phyloP scores from a whole-genome alignment of 1,140 invertebrate genomes.

The Pachypsylla venusta region DNA sequence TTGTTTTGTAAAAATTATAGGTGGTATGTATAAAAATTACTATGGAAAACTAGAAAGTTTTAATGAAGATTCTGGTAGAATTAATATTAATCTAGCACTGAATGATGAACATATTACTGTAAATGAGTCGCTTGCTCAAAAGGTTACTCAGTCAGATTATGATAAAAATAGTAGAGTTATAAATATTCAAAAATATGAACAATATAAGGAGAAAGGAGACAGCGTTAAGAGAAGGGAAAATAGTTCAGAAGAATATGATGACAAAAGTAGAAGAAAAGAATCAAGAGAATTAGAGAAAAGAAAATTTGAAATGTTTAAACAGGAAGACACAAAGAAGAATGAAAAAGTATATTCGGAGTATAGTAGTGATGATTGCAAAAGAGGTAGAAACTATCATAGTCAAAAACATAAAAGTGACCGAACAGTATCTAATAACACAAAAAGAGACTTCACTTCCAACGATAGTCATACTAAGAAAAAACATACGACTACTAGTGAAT shows the following conservation, averaged over 20 bases:
- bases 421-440: no score
- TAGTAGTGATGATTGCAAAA: no score
- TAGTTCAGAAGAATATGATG: not conserved
- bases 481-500: no score
- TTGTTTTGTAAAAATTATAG: conserved; percentile 51
- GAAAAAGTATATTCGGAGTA: no score
- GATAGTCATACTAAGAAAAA: no score
- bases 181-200: conserved; percentile 25
- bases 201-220: conserved; percentile 19
- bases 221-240: no score
- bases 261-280: not conserved
- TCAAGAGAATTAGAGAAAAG: not conserved
- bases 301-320: no score
- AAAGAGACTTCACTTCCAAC: no score
- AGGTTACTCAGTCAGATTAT: conserved; percentile 63
- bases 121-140: conserved; percentile 57
- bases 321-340: no score
- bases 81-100: conserved; percentile 62
- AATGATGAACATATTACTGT: conserved; percentile 50
- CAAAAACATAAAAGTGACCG: no score
- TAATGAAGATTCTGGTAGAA: conserved; percentile 66
- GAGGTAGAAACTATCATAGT: no score
- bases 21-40: conserved; percentile 52
- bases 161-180: conserved; percentile 53
- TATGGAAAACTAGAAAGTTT: conserved; percentile 74